Percentiles rank a stretch among this genome's conserved stretches.
Conservation (phyloP, 2,113 vertebrate genomes). For the Chamaea fasciata region DNA sequence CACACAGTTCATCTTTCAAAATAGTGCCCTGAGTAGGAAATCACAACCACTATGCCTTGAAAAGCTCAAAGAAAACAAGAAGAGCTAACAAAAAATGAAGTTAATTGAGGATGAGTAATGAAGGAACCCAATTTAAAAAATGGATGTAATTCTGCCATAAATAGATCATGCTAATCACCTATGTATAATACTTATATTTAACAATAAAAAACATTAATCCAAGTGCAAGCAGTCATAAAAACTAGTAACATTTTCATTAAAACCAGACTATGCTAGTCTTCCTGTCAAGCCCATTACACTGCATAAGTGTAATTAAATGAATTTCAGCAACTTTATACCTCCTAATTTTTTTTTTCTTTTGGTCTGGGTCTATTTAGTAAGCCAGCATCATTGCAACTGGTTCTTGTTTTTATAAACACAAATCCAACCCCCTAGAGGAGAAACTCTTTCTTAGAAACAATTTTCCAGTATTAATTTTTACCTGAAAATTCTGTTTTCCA, state of each 20-base stretch:
- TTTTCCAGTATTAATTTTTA: not conserved
- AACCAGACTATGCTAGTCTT: not conserved
- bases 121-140: not conserved
- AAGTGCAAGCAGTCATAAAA: not conserved
- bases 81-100: not conserved
- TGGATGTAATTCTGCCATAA: not conserved
- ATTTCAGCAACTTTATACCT: not conserved
- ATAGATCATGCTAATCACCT: not conserved
- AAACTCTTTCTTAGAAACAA: not conserved
- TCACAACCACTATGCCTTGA: not conserved
- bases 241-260: slow-evolving; percentile 5
- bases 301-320: not conserved
- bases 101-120: not conserved
- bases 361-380: not conserved
- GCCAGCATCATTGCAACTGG: not conserved
- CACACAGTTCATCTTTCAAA: not conserved
- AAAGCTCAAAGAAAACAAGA: not conserved
- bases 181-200: not conserved
- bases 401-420: not conserved
- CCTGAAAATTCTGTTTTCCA: not conserved
- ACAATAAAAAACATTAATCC: not conserved
- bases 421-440: not conserved
- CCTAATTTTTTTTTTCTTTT: not conserved
- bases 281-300: not conserved
- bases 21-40: not conserved